Conservation (phyloP, 2,888 invertebrate species). For the Antheraea yamamai region DNA sequence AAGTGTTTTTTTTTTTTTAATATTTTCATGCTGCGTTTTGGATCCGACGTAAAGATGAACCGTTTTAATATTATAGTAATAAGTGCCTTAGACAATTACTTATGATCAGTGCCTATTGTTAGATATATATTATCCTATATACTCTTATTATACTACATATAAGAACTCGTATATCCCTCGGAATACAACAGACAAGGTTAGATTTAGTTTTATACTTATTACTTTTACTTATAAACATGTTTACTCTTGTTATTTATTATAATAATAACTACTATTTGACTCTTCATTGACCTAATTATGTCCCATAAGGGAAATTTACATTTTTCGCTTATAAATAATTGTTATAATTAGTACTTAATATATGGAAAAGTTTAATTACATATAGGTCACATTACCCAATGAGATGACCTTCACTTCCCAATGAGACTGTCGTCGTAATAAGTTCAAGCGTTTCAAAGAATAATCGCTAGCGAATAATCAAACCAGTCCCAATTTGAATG, state of each 20-base stretch:
- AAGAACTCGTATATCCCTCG: background rate
- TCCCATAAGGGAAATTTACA: too few species aligned
- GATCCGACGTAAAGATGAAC: constrained; percentile 46
- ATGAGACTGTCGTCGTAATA: too few species aligned
- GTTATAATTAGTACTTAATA: too few species aligned
- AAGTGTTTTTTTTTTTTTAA: background rate
- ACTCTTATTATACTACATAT: constrained; percentile 3
- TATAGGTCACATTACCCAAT: too few species aligned
- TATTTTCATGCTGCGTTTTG: constrained; percentile 63
- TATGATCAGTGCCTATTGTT: constrained; percentile 31
- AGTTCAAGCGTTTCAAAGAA: too few species aligned
- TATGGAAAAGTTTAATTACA: too few species aligned
- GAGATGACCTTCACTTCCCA: too few species aligned
- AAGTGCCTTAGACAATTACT: constrained; percentile 34
- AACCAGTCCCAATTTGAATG: too few species aligned
- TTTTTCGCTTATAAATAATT: too few species aligned
- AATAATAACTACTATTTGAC: background rate
- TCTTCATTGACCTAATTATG: too few species aligned
- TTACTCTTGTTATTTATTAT: background rate
- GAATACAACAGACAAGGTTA: constrained; percentile 8
- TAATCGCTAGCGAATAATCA: too few species aligned
- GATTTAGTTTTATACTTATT: background rate
- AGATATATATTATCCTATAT: constrained; percentile 10
- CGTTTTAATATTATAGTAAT: constrained; percentile 9
- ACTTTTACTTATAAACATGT: constrained; percentile 5